Percentiles rank a stretch among this genome's conserved stretches.
Conservation (phyloP, 2,113 vertebrate species). For the Nibea coibor region DNA sequence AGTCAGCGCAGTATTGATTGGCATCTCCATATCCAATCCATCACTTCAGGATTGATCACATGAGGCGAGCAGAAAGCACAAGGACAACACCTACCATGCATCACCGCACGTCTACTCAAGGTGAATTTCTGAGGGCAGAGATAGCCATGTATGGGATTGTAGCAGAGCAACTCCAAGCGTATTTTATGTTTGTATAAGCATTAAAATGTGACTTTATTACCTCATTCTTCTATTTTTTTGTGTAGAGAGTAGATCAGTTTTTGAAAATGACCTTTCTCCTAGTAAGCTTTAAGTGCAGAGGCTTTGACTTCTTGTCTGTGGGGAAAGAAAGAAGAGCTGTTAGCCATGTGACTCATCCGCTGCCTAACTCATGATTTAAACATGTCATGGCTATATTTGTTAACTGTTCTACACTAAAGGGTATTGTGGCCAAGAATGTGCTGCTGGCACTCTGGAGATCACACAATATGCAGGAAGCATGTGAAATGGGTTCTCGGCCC, state of each 20-base stretch:
- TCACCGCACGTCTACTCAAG: conserved; percentile 38
- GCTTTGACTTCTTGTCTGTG: background rate
- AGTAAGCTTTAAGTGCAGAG: background rate
- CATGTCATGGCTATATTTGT: conserved; percentile 58
- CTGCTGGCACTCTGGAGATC: conserved; percentile 30
- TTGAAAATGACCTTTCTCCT: background rate
- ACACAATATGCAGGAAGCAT: conserved; percentile 34
- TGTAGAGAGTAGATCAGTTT: background rate
- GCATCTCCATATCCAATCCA: conserved; percentile 59
- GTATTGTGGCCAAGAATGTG: conserved; percentile 12
- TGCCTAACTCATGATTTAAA: conserved; percentile 65
- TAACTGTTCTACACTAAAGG: conserved; percentile 37
- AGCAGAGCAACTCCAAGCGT: background rate
- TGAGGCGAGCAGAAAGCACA: conserved; percentile 34
- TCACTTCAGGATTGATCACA: conserved; percentile 60
- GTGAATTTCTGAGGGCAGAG: conserved; percentile 13
- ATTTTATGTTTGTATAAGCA: conserved; percentile 5
- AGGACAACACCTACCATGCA: conserved; percentile 23
- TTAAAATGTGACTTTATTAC: background rate
- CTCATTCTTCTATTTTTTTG: background rate
- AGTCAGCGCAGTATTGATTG: conserved; percentile 57
- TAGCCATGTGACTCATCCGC: conserved; percentile 30
- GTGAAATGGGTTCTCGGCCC: conserved; percentile 3
- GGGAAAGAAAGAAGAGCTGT: background rate
- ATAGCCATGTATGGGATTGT: background rate